phyloP scores from a whole-genome alignment of 2,797 vertebrate species.

The Avahi laniger region DNA sequence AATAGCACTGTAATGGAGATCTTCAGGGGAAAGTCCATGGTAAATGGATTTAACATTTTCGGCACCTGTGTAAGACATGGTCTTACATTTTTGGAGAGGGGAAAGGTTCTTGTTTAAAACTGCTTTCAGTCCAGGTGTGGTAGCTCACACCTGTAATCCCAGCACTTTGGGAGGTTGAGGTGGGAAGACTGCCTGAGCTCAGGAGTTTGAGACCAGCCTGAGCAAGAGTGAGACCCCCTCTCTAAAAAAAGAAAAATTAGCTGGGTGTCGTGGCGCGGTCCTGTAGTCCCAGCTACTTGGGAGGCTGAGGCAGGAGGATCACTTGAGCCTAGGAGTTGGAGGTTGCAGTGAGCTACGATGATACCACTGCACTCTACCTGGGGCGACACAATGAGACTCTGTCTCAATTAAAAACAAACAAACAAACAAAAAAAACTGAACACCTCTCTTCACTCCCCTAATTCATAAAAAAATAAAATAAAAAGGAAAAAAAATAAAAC shows the following conservation, averaged over 20 bases:
- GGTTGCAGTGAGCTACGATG: neutral
- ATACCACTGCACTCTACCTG: neutral
- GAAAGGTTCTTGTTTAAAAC: neutral
- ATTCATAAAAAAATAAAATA: neutral
- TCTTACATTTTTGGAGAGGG: neutral
- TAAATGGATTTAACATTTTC: neutral
- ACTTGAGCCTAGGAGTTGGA: neutral
- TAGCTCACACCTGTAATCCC: neutral
- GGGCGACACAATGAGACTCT: neutral
- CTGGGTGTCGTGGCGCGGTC: rapidly evolving
- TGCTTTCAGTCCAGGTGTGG: neutral
- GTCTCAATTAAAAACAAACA: neutral
- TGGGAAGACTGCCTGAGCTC: neutral
- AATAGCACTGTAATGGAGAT: neutral
- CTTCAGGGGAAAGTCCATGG: neutral
- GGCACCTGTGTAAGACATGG: neutral
- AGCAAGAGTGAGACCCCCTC: neutral
- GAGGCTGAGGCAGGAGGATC: neutral
- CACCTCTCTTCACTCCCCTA: no score
- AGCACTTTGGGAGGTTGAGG: neutral
- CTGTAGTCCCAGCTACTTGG: neutral
- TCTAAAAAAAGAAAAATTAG: neutral
- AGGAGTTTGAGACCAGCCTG: neutral
- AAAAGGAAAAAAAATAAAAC: neutral
- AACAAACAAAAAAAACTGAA: no score